These are phyloP conservation scores for Chrysogorgia sp. DNA, from an alignment of 92 coral and sea anemone genomes.

Conservation along the genomic window DNA sequence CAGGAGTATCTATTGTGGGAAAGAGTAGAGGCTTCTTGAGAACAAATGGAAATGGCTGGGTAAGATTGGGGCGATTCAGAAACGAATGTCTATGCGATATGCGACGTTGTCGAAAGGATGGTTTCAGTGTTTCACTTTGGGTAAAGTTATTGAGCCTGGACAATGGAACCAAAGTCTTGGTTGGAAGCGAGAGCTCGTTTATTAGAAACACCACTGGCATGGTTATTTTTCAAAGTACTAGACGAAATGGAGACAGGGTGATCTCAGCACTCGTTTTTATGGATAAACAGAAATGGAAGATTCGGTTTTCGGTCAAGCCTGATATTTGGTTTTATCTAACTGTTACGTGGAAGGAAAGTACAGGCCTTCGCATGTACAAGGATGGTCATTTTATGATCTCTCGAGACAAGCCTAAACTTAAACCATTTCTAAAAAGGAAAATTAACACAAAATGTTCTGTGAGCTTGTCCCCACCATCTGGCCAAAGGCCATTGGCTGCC, in stretches of 20 bases:
- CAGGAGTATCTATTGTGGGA: constrained; percentile 14
- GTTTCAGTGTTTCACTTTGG: constrained; percentile 70
- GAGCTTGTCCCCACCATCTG: constrained; percentile 19
- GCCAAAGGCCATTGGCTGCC: neutral
- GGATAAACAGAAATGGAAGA: constrained; percentile 20
- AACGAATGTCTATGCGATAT: constrained; percentile 67
- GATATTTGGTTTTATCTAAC: constrained; percentile 33
- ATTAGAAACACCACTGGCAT: constrained; percentile 18
- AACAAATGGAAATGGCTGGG: constrained; percentile 56
- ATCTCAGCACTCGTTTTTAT: constrained; percentile 22
- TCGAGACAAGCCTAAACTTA: neutral
- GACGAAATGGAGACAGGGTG: neutral
- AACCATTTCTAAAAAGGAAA: neutral
- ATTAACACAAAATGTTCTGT: constrained; percentile 7
- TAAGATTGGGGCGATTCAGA: constrained; percentile 61
- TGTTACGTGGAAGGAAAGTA: constrained; percentile 27
- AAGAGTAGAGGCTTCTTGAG: constrained; percentile 17
- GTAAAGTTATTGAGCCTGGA: constrained; percentile 39
- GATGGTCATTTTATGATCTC: constrained; percentile 19
- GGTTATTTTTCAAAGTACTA: constrained; percentile 19
- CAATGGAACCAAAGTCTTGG: constrained; percentile 22
- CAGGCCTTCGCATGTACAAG: constrained; percentile 38
- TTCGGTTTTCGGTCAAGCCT: constrained; percentile 8
- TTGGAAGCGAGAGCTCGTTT: constrained; percentile 17
- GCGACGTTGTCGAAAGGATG: constrained; percentile 56